A percentile compares a stretch with the other conserved stretches of the same genome.
phyloP scores from a whole-genome alignment of 2,797 vertebrate genomes.

The Poeciliopsis turneri region DNA sequence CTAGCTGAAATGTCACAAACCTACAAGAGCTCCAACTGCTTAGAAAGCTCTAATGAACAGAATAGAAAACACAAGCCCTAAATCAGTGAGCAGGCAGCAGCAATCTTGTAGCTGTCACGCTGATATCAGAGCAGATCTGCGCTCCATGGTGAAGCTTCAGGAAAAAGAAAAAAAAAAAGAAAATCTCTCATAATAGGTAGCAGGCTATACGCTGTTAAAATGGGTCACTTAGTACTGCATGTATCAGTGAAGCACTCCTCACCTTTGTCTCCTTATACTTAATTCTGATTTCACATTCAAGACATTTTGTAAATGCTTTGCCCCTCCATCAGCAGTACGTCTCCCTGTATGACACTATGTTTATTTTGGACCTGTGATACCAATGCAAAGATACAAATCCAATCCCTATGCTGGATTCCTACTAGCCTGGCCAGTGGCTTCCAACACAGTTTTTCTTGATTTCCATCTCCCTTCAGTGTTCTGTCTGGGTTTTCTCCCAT shows the following conservation, averaged over 20 bases:
- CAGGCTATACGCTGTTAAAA: conserved; percentile 66
- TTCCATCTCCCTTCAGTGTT: too few relatives aligned
- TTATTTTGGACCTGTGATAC: conserved; percentile 58
- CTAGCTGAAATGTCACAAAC: conserved; percentile 71
- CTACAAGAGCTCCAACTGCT: conserved; percentile 62
- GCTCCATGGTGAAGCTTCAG: conserved; percentile 52
- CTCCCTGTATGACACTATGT: conserved; percentile 47
- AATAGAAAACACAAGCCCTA: conserved; percentile 65
- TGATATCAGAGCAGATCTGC: conserved; percentile 59
- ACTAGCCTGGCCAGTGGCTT: too few relatives aligned
- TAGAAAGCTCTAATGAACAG: conserved; percentile 75
- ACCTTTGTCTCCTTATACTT: conserved; percentile 13
- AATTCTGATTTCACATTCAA: conserved; percentile 21
- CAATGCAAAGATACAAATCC: conserved; percentile 5
- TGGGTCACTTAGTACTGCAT: conserved; percentile 63
- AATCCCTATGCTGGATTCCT: neutral
- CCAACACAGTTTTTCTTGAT: too few relatives aligned
- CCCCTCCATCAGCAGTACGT: conserved; percentile 22
- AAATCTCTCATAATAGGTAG: conserved; percentile 69
- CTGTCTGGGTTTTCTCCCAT: too few relatives aligned
- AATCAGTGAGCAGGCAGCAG: conserved; percentile 67
- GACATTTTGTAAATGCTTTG: conserved; percentile 28
- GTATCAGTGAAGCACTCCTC: conserved; percentile 47
- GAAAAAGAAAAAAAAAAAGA: conserved; percentile 20
- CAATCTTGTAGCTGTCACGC: conserved; percentile 66